Evolutionary conservation across 2,797 vertebrate species (phyloP).

Genomic region (Myiothlypis chrysogaster): DNA sequence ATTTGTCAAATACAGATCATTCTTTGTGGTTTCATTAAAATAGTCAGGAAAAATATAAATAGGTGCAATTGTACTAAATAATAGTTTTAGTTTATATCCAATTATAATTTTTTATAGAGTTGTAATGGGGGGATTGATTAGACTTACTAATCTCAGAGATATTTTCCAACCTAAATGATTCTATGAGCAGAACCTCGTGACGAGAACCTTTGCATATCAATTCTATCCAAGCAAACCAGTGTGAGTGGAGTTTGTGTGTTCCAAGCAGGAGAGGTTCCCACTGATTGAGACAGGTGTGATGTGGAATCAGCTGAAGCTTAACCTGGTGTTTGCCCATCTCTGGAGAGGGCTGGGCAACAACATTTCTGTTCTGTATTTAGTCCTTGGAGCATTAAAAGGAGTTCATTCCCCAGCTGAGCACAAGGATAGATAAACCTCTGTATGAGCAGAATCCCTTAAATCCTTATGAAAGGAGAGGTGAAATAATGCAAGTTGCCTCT

Average conservation of each 20-base stretch:
- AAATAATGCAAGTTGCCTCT: neutral
- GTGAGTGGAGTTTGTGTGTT: neutral
- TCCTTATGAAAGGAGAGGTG: neutral
- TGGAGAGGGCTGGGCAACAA: neutral
- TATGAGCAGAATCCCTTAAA: neutral
- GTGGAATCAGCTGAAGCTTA: neutral
- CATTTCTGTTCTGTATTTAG: neutral
- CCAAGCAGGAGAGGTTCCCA: neutral
- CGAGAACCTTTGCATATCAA: neutral
- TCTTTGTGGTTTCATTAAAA: neutral
- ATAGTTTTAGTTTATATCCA: neutral
- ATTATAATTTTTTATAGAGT: neutral
- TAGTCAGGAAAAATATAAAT: neutral
- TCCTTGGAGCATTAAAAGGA: neutral
- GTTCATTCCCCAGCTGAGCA: neutral
- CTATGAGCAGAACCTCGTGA: neutral
- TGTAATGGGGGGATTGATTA: neutral
- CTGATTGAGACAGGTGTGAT: rapidly evolving
- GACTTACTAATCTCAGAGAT: neutral
- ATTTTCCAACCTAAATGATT: neutral
- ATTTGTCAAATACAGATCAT: neutral
- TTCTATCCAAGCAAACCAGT: neutral
- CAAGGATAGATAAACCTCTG: neutral
- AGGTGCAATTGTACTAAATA: neutral
- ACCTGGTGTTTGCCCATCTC: neutral